Evolutionary conservation across 2,797 vertebrate species (phyloP).

Genomic region (Coregonus ussuriensis): DNA sequence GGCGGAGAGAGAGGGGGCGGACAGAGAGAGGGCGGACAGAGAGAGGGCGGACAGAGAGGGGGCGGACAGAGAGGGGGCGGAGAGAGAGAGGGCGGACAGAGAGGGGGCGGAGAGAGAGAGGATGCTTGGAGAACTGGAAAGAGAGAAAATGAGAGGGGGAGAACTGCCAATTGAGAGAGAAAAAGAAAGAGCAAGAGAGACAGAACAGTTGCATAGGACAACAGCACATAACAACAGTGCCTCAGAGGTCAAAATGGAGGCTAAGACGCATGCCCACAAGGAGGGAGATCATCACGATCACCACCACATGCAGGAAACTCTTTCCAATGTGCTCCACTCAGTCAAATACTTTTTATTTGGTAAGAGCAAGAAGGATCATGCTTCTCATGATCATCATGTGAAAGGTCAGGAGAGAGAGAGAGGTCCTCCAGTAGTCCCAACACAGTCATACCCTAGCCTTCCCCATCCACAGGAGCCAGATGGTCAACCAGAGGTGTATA

Average conservation of each 20-base stretch:
- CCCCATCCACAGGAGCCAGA: slow-evolving; percentile 34
- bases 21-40: slow-evolving; percentile 45
- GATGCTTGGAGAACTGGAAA: slow-evolving; percentile 23
- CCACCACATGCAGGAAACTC: slow-evolving; percentile 60
- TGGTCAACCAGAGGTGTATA: slow-evolving; percentile 10
- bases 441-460: slow-evolving; percentile 3
- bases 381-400: slow-evolving; percentile 46
- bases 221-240: slow-evolving; percentile 22
- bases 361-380: slow-evolving; percentile 72
- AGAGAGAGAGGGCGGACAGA: neutral
- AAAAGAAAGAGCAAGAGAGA: slow-evolving; percentile 42
- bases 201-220: slow-evolving; percentile 36
- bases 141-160: slow-evolving; percentile 37
- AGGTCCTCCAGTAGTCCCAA: slow-evolving; percentile 28
- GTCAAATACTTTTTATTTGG: slow-evolving; percentile 90
- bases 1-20: slow-evolving; percentile 39
- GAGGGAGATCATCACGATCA: slow-evolving; percentile 62
- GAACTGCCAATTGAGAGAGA: slow-evolving; percentile 40
- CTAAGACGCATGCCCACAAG: slow-evolving; percentile 55
- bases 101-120: slow-evolving; percentile 31
- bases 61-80: slow-evolving; percentile 36
- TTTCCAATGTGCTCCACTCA: slow-evolving; percentile 78
- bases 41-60: slow-evolving; percentile 26
- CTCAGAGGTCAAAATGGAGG: slow-evolving; percentile 54
- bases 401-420: slow-evolving; percentile 40